phyloP scores from a whole-genome alignment of 1,140 invertebrate genomes.

The Anadara kagoshimensis region DNA sequence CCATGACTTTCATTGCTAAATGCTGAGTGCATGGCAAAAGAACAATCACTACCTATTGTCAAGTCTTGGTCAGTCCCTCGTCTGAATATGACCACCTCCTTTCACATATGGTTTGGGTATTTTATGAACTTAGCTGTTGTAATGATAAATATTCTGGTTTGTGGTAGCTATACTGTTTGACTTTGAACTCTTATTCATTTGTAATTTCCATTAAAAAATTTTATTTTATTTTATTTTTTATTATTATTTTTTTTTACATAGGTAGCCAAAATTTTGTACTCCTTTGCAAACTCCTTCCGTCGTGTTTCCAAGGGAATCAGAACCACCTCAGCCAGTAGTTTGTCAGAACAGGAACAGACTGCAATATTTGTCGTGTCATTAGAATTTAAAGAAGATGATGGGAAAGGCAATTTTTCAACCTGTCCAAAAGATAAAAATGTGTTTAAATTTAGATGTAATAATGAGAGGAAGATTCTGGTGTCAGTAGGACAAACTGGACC shows the following conservation, averaged over 20 bases:
- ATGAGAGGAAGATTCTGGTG: constrained; percentile 94
- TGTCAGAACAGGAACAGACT: constrained; percentile 60
- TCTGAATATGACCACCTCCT: no score
- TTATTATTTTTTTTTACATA: constrained; percentile 65
- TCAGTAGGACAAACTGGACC: constrained; percentile 88
- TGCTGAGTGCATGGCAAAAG: no score
- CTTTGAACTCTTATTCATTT: no score
- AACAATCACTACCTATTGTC: no score
- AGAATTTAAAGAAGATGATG: constrained; percentile 86
- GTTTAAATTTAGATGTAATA: constrained; percentile 93
- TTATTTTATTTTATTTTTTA: no score
- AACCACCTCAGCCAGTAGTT: constrained; percentile 10
- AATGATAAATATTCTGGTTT: no score
- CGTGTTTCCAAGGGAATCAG: constrained; percentile 71
- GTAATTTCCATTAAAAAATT: no score
- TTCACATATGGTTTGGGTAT: neutral
- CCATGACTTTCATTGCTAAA: no score
- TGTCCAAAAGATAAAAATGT: constrained; percentile 93
- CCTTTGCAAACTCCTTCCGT: constrained; percentile 94
- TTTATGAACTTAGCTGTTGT: neutral
- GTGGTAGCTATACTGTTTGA: no score
- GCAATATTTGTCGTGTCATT: constrained; percentile 87
- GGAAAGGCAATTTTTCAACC: constrained; percentile 84
- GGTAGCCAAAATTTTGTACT: constrained; percentile 84
- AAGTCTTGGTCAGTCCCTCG: no score